Evolutionary conservation across 2,888 invertebrate species (phyloP).

Genomic region (Xanthorhoe designata): DNA sequence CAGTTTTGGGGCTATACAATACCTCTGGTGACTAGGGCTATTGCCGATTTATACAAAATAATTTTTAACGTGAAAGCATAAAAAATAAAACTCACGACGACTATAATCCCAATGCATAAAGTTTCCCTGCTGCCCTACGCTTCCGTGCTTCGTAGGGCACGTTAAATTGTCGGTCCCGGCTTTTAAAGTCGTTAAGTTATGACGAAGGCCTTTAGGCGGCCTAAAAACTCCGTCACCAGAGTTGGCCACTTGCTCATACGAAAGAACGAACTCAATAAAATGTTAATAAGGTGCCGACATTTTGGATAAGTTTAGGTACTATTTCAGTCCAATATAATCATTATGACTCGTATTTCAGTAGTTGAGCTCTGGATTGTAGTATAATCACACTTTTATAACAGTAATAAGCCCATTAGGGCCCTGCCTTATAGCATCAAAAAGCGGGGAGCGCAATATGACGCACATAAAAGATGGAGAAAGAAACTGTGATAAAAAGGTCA

Average conservation of each 20-base stretch:
- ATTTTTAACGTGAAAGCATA: no score
- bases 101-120: no score
- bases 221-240: no score
- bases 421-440: background rate
- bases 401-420: conserved; percentile 1
- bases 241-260: no score
- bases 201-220: no score
- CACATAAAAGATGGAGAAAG: background rate
- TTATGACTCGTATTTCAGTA: conserved; percentile 2
- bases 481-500: no score
- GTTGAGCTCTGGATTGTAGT: conserved; percentile 6
- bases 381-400: conserved; percentile 13
- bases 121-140: no score
- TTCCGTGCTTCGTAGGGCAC: no score
- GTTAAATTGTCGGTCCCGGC: no score
- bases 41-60: background rate
- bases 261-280: no score
- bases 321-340: conserved; percentile 4
- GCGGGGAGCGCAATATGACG: background rate
- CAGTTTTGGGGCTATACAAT: background rate
- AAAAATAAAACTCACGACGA: no score
- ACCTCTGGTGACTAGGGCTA: background rate
- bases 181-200: no score
- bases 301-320: conserved; percentile 2
- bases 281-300: conserved; percentile 1